phyloP scores from a whole-genome alignment of 1,140 invertebrate genomes.

The Drosophila biarmipes region DNA sequence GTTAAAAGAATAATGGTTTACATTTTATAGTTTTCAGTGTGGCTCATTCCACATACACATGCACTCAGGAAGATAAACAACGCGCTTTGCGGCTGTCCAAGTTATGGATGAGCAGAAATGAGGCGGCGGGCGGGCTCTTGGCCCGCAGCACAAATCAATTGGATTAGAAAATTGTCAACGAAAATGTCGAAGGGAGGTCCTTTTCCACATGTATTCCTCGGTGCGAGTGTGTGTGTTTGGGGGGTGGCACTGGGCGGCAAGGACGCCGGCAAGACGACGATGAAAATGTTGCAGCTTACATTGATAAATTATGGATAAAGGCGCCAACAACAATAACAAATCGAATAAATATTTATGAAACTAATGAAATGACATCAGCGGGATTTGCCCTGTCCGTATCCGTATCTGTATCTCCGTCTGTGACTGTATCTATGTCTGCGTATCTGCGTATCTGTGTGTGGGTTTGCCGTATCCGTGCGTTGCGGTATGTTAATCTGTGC shows the following conservation, averaged over 20 bases:
- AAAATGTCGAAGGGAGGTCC: slow-evolving; percentile 27
- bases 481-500: slow-evolving; percentile 21
- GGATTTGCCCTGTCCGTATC: slow-evolving; percentile 23
- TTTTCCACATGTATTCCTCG: neutral
- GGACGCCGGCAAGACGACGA: slow-evolving; percentile 39
- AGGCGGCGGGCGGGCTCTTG: slow-evolving; percentile 11
- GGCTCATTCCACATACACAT: slow-evolving; percentile 11
- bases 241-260: neutral
- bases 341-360: slow-evolving; percentile 83
- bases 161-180: slow-evolving; percentile 81
- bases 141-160: slow-evolving; percentile 80
- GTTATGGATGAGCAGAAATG: slow-evolving; percentile 33
- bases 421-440: neutral
- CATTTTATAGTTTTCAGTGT: slow-evolving; percentile 6
- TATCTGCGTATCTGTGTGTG: neutral
- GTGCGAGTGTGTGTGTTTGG: neutral
- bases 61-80: slow-evolving; percentile 72
- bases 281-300: slow-evolving; percentile 72
- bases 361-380: slow-evolving; percentile 79
- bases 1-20: no score
- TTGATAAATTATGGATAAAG: slow-evolving; percentile 79
- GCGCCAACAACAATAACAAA: slow-evolving; percentile 63
- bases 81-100: slow-evolving; percentile 58
- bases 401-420: slow-evolving; percentile 2
- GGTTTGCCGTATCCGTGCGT: no score